These are phyloP conservation scores for Rhinolophus sinicus DNA, from an alignment of 2,113 vertebrate genomes.

Conservation along the genomic window DNA sequence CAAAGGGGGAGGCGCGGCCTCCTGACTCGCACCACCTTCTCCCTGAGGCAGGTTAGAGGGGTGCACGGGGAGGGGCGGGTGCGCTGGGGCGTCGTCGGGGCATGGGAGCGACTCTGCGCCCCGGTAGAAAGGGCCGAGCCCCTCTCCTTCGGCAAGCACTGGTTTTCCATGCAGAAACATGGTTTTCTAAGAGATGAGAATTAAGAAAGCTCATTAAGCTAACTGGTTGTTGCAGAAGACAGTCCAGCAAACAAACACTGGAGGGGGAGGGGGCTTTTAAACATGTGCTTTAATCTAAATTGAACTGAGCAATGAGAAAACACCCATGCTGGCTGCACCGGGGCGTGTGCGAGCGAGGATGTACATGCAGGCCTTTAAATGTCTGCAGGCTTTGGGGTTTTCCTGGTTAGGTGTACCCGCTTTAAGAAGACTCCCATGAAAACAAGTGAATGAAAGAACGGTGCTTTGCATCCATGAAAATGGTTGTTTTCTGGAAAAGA, in stretches of 20 bases:
- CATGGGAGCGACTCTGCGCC: fast-evolving
- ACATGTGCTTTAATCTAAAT: not conserved
- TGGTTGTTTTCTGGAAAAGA: not conserved
- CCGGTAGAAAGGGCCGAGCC: not conserved
- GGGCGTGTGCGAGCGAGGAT: fast-evolving
- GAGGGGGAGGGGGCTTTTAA: not conserved
- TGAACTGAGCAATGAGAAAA: not conserved
- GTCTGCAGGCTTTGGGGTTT: not conserved
- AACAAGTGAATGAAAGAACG: not conserved
- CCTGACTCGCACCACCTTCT: fast-evolving
- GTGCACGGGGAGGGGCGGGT: not conserved
- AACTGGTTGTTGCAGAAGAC: not conserved
- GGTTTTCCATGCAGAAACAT: fast-evolving
- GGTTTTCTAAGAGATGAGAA: not conserved
- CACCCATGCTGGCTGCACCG: fast-evolving
- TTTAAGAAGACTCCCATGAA: not conserved
- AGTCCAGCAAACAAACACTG: not conserved
- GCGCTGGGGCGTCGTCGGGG: fast-evolving
- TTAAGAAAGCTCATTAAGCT: not conserved
- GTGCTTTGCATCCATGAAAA: not conserved
- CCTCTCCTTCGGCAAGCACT: not conserved
- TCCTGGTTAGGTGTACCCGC: not conserved
- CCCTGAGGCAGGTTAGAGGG: fast-evolving
- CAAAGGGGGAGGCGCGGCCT: not conserved
- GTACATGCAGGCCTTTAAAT: not conserved